Evolutionary conservation across 1,140 invertebrate species (phyloP).

Genomic region (Caenorhabditis latens): DNA sequence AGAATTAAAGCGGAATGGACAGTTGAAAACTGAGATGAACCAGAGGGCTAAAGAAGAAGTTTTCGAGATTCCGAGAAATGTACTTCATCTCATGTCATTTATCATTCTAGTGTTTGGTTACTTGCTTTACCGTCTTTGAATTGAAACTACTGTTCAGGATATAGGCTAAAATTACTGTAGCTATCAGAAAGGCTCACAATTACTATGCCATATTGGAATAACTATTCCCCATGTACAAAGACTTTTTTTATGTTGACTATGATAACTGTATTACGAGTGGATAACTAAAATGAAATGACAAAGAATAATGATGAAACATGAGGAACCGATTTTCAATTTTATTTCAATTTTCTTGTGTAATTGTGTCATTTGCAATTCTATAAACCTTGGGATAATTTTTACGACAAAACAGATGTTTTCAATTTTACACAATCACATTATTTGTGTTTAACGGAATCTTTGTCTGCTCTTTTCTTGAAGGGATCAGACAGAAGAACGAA

Average conservation of each 20-base stretch:
- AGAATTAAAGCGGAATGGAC: conserved; percentile 52
- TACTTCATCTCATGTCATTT: conserved; percentile 51
- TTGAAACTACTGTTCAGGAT: background rate
- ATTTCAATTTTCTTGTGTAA: background rate
- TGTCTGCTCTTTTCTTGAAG: background rate
- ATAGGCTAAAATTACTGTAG: background rate
- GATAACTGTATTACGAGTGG: conserved; percentile 52
- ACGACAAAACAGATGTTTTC: conserved; percentile 12
- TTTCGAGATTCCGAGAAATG: conserved; percentile 30
- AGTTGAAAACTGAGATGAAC: conserved; percentile 50
- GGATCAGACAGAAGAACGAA: background rate
- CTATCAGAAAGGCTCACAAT: background rate
- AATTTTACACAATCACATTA: conserved; percentile 15
- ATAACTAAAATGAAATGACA: conserved; percentile 9
- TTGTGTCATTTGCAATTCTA: conserved; percentile 29
- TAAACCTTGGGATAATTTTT: conserved; percentile 29
- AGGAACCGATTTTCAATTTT: conserved; percentile 2
- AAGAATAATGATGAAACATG: conserved; percentile 49
- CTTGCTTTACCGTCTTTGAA: conserved; percentile 34
- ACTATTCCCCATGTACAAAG: background rate
- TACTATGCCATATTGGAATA: background rate
- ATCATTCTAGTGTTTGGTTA: conserved; percentile 57
- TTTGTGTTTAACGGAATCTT: background rate
- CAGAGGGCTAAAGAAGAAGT: conserved; percentile 28
- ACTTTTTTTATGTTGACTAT: background rate